Evolutionary conservation across 2,113 vertebrate species (phyloP).

Genomic region (Vulpes vulpes): DNA sequence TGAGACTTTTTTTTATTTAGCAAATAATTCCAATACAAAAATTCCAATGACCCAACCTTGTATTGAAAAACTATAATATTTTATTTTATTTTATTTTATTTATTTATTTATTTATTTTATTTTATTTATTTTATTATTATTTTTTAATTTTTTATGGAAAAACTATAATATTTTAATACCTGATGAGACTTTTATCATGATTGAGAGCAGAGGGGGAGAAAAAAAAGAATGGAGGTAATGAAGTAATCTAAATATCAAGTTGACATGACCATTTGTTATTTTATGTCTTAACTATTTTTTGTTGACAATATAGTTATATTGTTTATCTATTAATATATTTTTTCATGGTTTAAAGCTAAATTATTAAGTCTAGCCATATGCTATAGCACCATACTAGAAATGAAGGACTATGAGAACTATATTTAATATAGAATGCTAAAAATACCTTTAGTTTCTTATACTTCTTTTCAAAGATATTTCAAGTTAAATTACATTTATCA

Average conservation of each 20-base stretch:
- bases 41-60: neutral
- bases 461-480: neutral
- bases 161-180: neutral
- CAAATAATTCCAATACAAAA: neutral
- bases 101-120: too few species aligned
- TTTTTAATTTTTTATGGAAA: neutral
- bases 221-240: neutral
- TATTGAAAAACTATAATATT: neutral
- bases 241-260: neutral
- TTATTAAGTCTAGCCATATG: neutral
- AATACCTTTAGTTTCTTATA: neutral
- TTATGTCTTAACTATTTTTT: neutral
- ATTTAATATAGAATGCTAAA: neutral
- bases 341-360: neutral
- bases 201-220: too few species aligned
- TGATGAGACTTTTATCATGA: neutral
- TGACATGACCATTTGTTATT: neutral
- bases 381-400: neutral
- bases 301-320: neutral
- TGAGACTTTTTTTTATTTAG: neutral
- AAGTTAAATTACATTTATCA: neutral
- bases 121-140: too few species aligned
- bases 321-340: neutral
- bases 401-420: neutral
- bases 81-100: neutral